phyloP scores from a whole-genome alignment of 1,140 invertebrate genomes.

The Parasteatoda tepidariorum region DNA sequence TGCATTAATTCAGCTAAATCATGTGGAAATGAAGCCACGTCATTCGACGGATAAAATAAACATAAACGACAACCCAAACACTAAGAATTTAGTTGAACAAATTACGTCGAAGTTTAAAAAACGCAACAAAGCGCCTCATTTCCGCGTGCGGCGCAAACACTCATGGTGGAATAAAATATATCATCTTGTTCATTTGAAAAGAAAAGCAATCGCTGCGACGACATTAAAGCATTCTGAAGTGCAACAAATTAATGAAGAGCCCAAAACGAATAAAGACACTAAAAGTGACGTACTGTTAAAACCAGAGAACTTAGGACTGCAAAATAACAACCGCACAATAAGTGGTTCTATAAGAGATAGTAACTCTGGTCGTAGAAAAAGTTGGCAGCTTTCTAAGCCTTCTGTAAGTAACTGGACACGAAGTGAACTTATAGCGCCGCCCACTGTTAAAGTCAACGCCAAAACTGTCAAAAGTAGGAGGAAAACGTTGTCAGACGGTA shows the following conservation, averaged over 20 bases:
- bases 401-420: constrained; percentile 48
- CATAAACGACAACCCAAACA: not conserved
- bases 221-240: not conserved
- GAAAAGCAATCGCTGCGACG: not conserved
- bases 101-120: constrained; percentile 36
- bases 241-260: not conserved
- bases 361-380: not conserved
- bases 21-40: not conserved
- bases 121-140: constrained; percentile 9
- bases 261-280: not conserved
- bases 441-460: not conserved
- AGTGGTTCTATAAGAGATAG: not conserved
- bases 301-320: constrained; percentile 2
- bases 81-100: constrained; percentile 9
- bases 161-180: constrained; percentile 35
- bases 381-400: constrained; percentile 37
- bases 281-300: constrained; percentile 9
- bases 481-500: constrained; percentile 21
- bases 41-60: not conserved
- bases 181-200: constrained; percentile 2
- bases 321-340: not conserved
- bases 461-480: constrained; percentile 10
- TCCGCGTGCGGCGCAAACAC: constrained; percentile 1
- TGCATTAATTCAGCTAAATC: constrained; percentile 15
- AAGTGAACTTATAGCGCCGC: constrained; percentile 22